These are phyloP conservation scores for Nyctibius bracteatus DNA, from an alignment of 2,113 vertebrate genomes.

Conservation along the genomic window DNA sequence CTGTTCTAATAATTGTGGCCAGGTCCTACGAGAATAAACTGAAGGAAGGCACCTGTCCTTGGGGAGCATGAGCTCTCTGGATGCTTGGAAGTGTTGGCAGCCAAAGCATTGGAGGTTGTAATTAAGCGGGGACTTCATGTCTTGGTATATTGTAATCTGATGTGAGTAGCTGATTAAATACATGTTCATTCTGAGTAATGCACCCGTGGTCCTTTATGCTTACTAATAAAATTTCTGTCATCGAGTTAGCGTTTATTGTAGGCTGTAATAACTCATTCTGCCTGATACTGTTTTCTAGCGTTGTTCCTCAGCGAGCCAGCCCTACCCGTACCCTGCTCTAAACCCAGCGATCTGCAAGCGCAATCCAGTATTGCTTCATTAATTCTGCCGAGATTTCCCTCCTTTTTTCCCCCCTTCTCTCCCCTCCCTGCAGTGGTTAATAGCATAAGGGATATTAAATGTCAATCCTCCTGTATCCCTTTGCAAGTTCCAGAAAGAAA, in stretches of 20 bases:
- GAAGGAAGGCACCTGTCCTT: neutral
- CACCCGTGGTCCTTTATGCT: neutral
- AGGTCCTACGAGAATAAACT: neutral
- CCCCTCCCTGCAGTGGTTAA: constrained; percentile 41
- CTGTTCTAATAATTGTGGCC: neutral
- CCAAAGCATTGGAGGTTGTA: neutral
- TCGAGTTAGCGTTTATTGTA: neutral
- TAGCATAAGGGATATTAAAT: constrained; percentile 68
- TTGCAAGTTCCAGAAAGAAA: constrained; percentile 58
- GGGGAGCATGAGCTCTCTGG: neutral
- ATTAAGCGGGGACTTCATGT: neutral
- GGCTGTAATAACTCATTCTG: constrained; percentile 30
- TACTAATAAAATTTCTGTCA: constrained; percentile 29
- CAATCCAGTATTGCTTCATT: constrained; percentile 25
- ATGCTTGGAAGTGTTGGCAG: neutral
- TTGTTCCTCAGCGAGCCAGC: neutral
- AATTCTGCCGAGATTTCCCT: constrained; percentile 45
- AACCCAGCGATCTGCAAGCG: neutral
- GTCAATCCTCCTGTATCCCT: constrained; percentile 57
- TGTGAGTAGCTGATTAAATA: constrained; percentile 20
- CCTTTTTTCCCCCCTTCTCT: neutral
- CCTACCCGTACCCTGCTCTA: neutral
- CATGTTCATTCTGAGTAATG: neutral
- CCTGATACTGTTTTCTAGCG: neutral
- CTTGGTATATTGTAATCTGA: neutral